A percentile compares a stretch with the other conserved stretches of the same genome.
Evolutionary conservation across 1,140 invertebrate species (phyloP).

Genomic region (Drosophila parabipectinata): DNA sequence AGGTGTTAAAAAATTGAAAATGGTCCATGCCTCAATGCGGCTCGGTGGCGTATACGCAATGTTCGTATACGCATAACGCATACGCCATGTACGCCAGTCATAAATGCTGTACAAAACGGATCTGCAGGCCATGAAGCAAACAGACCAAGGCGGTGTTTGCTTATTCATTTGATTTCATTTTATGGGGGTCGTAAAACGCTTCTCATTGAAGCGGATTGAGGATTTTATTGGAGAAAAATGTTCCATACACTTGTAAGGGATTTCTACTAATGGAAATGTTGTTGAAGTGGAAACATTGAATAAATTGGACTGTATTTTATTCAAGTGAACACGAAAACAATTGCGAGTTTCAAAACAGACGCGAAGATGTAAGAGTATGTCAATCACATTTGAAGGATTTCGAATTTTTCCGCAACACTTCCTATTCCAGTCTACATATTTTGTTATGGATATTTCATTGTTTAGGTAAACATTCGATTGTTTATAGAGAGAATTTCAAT

Average conservation of each 20-base stretch:
- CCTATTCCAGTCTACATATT: not conserved
- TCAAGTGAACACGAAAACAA: not conserved
- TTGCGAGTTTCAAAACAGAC: not conserved
- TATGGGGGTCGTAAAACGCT: constrained; percentile 37
- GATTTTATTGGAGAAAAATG: constrained; percentile 27
- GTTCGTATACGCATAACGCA: constrained; percentile 34
- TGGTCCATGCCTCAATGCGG: not conserved
- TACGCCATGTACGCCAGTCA: constrained; percentile 39
- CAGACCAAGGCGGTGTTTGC: constrained; percentile 27
- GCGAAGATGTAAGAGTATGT: not conserved
- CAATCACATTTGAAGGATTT: not conserved
- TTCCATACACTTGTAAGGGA: constrained; percentile 17
- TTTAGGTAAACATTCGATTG: constrained; percentile 25
- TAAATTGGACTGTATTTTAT: constrained; percentile 11
- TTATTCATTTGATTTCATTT: constrained; percentile 32
- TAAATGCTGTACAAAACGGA: constrained; percentile 6
- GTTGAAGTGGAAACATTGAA: constrained; percentile 16
- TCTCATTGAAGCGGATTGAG: constrained; percentile 24
- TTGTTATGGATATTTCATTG: not conserved
- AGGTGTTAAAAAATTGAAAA: constrained; percentile 39
- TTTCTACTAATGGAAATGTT: constrained; percentile 33
- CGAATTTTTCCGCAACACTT: not conserved
- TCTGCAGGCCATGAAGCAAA: constrained; percentile 14
- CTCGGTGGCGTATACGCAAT: constrained; percentile 26
- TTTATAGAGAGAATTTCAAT: constrained; percentile 19